Percentiles rank a stretch among this genome's conserved stretches.
Evolutionary conservation across 2,113 vertebrate genomes (phyloP).

Genomic region (Cranoglanis bouderius): DNA sequence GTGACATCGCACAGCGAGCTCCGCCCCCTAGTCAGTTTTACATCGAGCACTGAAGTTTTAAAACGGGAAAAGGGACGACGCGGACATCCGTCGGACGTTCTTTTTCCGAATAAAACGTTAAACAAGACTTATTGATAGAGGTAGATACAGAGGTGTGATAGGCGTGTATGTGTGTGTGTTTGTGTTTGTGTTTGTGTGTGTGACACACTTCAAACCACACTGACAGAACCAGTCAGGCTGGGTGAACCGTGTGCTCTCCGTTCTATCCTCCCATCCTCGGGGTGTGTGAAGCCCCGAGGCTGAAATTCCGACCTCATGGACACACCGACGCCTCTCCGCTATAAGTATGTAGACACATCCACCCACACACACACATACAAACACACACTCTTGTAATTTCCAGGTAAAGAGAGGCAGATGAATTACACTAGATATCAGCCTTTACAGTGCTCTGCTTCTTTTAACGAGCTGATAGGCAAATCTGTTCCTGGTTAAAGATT

Average conservation of each 20-base stretch:
- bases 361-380: not conserved
- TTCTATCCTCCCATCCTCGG: slow-evolving; percentile 8
- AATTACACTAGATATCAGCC: slow-evolving; percentile 64
- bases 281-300: slow-evolving; percentile 22
- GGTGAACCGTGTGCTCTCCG: not conserved
- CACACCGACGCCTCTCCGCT: not conserved
- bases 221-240: slow-evolving; percentile 44
- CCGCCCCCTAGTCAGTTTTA: not conserved
- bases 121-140: not conserved
- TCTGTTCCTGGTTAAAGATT: slow-evolving; percentile 80
- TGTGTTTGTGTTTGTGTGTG: not conserved
- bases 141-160: not conserved
- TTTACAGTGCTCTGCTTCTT: slow-evolving; percentile 65
- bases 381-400: slow-evolving; percentile 22
- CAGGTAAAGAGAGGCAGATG: slow-evolving; percentile 57
- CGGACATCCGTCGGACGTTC: too few relatives aligned
- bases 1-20: not conserved
- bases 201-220: slow-evolving; percentile 16
- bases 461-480: slow-evolving; percentile 80
- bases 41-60: not conserved
- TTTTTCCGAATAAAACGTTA: not conserved
- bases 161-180: not conserved
- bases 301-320: slow-evolving; percentile 10
- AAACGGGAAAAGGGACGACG: not conserved
- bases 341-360: not conserved